Conservation (phyloP, 2,797 vertebrate species). For the Tarsius wallacei region DNA sequence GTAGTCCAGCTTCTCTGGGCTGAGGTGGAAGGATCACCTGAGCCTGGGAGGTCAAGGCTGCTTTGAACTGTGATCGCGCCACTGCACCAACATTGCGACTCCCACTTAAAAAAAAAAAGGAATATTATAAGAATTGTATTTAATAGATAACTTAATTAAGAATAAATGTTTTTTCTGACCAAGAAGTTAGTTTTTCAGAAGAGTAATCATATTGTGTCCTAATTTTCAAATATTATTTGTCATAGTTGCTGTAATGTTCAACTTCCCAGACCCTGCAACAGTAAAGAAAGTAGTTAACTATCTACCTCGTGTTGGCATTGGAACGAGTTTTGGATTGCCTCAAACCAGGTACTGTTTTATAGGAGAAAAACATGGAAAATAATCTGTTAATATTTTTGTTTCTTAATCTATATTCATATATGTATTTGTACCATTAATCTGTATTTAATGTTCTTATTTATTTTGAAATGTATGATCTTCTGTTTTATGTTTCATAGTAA, state of each 20-base stretch:
- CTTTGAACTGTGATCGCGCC: too few species aligned
- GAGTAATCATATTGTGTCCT: slow-evolving; percentile 63
- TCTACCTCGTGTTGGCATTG: slow-evolving; percentile 98
- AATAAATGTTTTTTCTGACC: slow-evolving; percentile 58
- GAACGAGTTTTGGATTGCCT: slow-evolving; percentile 97
- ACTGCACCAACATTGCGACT: too few species aligned
- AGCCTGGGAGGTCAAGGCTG: too few species aligned
- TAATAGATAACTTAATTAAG: slow-evolving; percentile 58
- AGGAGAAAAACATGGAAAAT: slow-evolving; percentile 60
- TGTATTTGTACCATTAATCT: neutral
- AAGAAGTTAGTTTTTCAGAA: slow-evolving; percentile 74
- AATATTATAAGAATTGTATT: slow-evolving; percentile 8
- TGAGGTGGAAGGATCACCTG: too few species aligned
- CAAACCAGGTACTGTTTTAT: slow-evolving; percentile 95
- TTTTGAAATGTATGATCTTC: slow-evolving; percentile 70
- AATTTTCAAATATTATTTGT: slow-evolving; percentile 77
- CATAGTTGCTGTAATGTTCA: slow-evolving; percentile 97
- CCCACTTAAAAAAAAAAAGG: too few species aligned
- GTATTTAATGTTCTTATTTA: slow-evolving; percentile 32
- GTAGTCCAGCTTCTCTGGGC: too few species aligned
- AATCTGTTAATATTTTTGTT: slow-evolving; percentile 24
- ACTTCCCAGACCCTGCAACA: slow-evolving; percentile 96
- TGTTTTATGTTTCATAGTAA: slow-evolving; percentile 38
- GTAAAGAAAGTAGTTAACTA: slow-evolving; percentile 99
- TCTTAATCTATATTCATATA: slow-evolving; percentile 27